Conservation (phyloP, 2,797 vertebrate genomes). For the Melanotaenia boesemani region DNA sequence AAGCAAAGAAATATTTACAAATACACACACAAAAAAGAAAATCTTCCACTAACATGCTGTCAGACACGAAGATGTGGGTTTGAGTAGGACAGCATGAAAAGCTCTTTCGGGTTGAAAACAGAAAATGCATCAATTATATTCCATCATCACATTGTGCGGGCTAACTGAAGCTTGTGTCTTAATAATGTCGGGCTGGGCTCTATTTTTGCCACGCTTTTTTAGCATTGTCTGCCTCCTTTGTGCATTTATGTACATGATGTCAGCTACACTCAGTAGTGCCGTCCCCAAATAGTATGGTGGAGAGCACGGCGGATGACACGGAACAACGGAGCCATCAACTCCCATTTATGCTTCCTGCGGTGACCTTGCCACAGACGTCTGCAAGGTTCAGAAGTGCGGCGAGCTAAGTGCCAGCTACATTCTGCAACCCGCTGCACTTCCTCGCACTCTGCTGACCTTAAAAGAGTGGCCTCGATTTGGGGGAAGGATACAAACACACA, state of each 20-base stretch:
- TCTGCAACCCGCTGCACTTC: constrained; percentile 78
- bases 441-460: constrained; percentile 78
- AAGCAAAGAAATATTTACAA: constrained; percentile 28
- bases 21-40: not conserved
- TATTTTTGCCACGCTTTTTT: constrained; percentile 62
- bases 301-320: constrained; percentile 73
- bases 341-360: constrained; percentile 77
- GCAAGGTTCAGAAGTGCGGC: constrained; percentile 68
- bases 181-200: constrained; percentile 64
- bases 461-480: constrained; percentile 76
- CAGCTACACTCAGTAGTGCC: constrained; percentile 74
- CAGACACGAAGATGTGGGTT: constrained; percentile 41
- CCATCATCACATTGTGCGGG: constrained; percentile 76
- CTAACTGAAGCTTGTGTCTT: constrained; percentile 83
- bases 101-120: constrained; percentile 44
- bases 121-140: constrained; percentile 68
- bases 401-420: constrained; percentile 75
- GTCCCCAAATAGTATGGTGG: constrained; percentile 62
- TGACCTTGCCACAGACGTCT: constrained; percentile 78
- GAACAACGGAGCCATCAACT: constrained; percentile 81
- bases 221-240: constrained; percentile 61
- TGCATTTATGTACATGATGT: constrained; percentile 69
- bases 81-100: constrained; percentile 51
- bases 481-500: constrained; percentile 52
- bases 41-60: constrained; percentile 45